phyloP scores from a whole-genome alignment of 1,140 invertebrate species.

The Drosophila suzukii region DNA sequence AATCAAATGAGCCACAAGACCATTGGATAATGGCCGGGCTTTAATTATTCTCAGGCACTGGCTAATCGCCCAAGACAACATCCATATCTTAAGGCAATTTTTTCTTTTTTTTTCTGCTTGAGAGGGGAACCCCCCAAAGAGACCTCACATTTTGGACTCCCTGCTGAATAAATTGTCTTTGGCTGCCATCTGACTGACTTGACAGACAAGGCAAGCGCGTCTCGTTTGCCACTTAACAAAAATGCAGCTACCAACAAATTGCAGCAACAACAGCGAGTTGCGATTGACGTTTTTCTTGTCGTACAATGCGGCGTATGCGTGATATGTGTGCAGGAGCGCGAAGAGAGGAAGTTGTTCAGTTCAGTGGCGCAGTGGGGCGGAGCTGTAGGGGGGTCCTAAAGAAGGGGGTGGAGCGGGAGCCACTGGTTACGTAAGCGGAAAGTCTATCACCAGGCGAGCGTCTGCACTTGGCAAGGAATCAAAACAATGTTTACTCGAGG shows the following conservation, averaged over 20 bases:
- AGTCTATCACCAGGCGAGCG: slow-evolving; percentile 5
- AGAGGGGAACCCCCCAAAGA: too few species aligned
- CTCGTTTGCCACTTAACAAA: slow-evolving; percentile 65
- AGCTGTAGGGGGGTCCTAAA: background rate
- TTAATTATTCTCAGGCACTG: slow-evolving; percentile 28
- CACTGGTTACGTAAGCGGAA: slow-evolving; percentile 26
- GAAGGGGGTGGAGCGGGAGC: slow-evolving; percentile 2
- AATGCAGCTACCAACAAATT: slow-evolving; percentile 75
- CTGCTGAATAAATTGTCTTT: slow-evolving; percentile 32
- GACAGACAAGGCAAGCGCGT: slow-evolving; percentile 60
- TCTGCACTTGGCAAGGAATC: slow-evolving; percentile 23
- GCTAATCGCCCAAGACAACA: slow-evolving; percentile 23
- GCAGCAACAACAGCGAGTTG: slow-evolving; percentile 44
- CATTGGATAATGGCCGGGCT: slow-evolving; percentile 18
- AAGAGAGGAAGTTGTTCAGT: slow-evolving; percentile 14
- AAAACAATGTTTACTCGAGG: background rate
- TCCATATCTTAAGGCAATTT: slow-evolving; percentile 9
- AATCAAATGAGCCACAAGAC: slow-evolving; percentile 16
- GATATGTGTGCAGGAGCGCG: slow-evolving; percentile 48
- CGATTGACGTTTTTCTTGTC: slow-evolving; percentile 57
- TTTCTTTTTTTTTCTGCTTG: too few species aligned
- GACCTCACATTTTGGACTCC: slow-evolving; percentile 3
- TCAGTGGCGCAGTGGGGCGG: background rate
- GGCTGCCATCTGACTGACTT: slow-evolving; percentile 28
- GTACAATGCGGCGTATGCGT: slow-evolving; percentile 67